Evolutionary conservation across 2,888 invertebrate genomes (phyloP).

Genomic region (Drosophila fungiperda): DNA sequence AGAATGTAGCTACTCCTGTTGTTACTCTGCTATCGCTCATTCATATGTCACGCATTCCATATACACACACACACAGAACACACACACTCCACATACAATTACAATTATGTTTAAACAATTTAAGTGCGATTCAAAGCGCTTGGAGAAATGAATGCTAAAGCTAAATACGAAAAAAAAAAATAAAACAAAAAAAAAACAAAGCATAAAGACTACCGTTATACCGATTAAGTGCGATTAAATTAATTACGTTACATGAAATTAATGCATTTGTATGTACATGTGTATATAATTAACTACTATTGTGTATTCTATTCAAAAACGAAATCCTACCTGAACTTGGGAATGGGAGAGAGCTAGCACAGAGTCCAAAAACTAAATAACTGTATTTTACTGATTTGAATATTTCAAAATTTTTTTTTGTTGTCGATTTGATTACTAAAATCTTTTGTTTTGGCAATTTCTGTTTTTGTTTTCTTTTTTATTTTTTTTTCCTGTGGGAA

Average conservation of each 20-base stretch:
- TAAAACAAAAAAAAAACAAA: slow-evolving; percentile 31
- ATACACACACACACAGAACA: slow-evolving; percentile 6
- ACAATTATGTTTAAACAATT: slow-evolving; percentile 38
- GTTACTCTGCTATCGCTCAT: slow-evolving; percentile 52
- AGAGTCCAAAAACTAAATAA: slow-evolving; percentile 75
- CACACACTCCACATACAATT: slow-evolving; percentile 1
- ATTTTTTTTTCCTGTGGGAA: slow-evolving; percentile 42
- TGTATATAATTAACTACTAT: slow-evolving; percentile 61
- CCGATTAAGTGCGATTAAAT: slow-evolving; percentile 58
- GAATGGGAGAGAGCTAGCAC: slow-evolving; percentile 86
- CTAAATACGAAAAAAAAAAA: slow-evolving; percentile 65
- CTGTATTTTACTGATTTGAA: slow-evolving; percentile 56
- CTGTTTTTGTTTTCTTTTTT: slow-evolving; percentile 31
- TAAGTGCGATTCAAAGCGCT: slow-evolving; percentile 57
- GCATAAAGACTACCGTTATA: slow-evolving; percentile 54
- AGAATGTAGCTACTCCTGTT: slow-evolving; percentile 33
- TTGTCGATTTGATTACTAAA: slow-evolving; percentile 59
- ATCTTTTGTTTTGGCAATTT: slow-evolving; percentile 47
- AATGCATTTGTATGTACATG: slow-evolving; percentile 57
- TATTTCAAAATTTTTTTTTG: slow-evolving; percentile 17
- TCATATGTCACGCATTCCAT: slow-evolving; percentile 49
- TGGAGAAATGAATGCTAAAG: slow-evolving; percentile 78
- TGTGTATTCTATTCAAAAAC: slow-evolving; percentile 72
- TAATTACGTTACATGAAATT: slow-evolving; percentile 53
- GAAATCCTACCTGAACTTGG: slow-evolving; percentile 85